These are phyloP conservation scores for Drosophila ironensis DNA, from an alignment of 1,140 invertebrate genomes.

Conservation along the genomic window DNA sequence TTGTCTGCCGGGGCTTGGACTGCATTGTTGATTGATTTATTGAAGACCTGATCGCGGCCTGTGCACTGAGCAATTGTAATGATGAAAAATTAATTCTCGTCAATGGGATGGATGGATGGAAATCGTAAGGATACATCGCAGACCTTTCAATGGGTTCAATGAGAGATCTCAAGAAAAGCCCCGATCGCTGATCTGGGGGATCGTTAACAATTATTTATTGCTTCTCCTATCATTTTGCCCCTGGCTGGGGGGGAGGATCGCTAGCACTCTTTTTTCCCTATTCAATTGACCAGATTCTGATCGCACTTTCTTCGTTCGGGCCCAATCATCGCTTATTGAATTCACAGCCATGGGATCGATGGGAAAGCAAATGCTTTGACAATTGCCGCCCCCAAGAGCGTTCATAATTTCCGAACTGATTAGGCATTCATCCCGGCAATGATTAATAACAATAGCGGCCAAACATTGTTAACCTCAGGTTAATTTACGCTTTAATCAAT, in stretches of 20 bases:
- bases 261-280: background rate
- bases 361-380: constrained; percentile 65
- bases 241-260: constrained; percentile 11
- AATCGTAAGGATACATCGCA: constrained; percentile 20
- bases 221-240: constrained; percentile 30
- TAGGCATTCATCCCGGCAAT: constrained; percentile 76
- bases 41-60: constrained; percentile 39
- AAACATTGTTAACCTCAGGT: constrained; percentile 79
- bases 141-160: constrained; percentile 41
- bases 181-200: constrained; percentile 17
- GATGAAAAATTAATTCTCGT: constrained; percentile 81
- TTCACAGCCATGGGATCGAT: constrained; percentile 44
- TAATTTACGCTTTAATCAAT: constrained; percentile 81
- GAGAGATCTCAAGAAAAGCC: constrained; percentile 29
- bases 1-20: constrained; percentile 41
- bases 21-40: constrained; percentile 79
- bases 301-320: constrained; percentile 54
- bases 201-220: constrained; percentile 72
- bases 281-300: constrained; percentile 42
- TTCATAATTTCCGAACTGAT: constrained; percentile 72
- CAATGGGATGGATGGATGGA: constrained; percentile 40
- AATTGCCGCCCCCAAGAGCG: constrained; percentile 58
- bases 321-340: constrained; percentile 77
- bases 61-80: constrained; percentile 56
- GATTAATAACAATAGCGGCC: constrained; percentile 75